Conservation (phyloP, 2,113 vertebrate species). For the Spea bombifrons region DNA sequence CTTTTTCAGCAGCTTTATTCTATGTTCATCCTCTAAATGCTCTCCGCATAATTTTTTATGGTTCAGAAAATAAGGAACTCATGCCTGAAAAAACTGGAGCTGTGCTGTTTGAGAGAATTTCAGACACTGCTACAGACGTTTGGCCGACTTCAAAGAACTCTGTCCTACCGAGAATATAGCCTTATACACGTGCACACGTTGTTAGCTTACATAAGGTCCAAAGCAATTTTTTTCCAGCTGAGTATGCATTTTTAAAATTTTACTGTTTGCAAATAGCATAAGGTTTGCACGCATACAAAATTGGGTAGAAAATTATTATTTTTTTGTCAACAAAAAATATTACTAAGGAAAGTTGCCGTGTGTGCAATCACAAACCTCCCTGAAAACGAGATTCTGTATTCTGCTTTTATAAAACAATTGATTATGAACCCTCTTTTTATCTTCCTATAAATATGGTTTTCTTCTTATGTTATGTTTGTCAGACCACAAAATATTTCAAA, state of each 20-base stretch:
- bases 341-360: not conserved
- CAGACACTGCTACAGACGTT: constrained; percentile 23
- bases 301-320: not conserved
- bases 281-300: not conserved
- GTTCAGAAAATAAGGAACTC: constrained; percentile 37
- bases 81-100: constrained; percentile 30
- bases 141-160: constrained; percentile 16
- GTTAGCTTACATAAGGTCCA: not conserved
- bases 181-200: constrained; percentile 3
- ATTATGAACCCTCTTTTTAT: no score
- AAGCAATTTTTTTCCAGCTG: constrained; percentile 7
- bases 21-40: constrained; percentile 19
- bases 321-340: not conserved
- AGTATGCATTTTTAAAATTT: not conserved
- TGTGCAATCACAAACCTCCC: not conserved
- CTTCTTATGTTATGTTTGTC: no score
- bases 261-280: not conserved
- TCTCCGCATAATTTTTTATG: constrained; percentile 29
- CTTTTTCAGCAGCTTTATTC: constrained; percentile 1
- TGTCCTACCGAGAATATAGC: constrained; percentile 28
- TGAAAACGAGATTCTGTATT: no score
- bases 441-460: no score
- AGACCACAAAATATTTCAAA: no score
- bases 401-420: no score
- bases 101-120: constrained; percentile 34